Conservation (phyloP, 1,140 invertebrate genomes). For the Ptiloglossa arizonensis region DNA sequence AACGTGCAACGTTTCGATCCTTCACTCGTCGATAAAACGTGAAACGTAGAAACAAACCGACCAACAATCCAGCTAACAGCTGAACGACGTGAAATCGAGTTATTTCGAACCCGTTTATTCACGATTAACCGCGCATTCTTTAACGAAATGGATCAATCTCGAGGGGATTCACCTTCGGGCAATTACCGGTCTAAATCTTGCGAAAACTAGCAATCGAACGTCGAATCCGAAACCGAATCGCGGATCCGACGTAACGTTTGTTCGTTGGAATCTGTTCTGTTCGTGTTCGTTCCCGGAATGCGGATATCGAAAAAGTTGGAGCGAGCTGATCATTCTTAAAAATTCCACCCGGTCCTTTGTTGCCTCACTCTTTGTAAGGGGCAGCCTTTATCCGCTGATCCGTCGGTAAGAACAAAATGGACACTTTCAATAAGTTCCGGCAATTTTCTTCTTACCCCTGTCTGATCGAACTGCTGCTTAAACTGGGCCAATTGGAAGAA, state of each 20-base stretch:
- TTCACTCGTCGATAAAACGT: too few species aligned
- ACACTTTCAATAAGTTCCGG: slow-evolving; percentile 4
- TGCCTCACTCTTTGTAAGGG: not conserved
- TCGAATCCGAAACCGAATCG: slow-evolving; percentile 35
- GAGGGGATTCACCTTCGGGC: not conserved
- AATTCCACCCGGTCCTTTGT: not conserved
- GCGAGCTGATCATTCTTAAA: not conserved
- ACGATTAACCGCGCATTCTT: not conserved
- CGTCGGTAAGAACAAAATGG: not conserved
- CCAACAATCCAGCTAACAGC: too few species aligned
- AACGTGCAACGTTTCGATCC: too few species aligned
- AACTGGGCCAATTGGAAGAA: not conserved
- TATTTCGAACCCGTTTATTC: not conserved
- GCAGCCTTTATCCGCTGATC: not conserved
- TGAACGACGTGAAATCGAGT: not conserved
- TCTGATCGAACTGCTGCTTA: not conserved
- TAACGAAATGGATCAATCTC: not conserved
- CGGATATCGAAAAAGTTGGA: slow-evolving; percentile 43
- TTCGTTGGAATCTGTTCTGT: not conserved
- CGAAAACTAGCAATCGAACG: not conserved
- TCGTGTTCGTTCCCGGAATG: not conserved
- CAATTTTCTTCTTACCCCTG: not conserved
- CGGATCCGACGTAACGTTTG: slow-evolving; percentile 43
- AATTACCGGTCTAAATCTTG: not conserved
- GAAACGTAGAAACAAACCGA: too few species aligned